These are phyloP conservation scores for Oligia strigilis DNA, from an alignment of 2,888 invertebrate genomes.

Conservation along the genomic window DNA sequence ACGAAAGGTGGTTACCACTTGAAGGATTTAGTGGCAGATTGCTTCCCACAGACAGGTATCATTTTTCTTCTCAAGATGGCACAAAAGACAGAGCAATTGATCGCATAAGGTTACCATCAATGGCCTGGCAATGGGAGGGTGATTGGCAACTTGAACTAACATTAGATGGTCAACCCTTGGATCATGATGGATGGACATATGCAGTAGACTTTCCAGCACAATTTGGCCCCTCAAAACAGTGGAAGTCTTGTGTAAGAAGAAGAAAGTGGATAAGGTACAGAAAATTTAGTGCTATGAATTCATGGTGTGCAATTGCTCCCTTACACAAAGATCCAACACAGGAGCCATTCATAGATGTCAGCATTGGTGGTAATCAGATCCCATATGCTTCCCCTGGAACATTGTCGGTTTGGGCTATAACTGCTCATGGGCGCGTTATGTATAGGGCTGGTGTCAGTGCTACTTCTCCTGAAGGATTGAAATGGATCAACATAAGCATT, in stretches of 20 bases:
- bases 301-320: conserved; percentile 97
- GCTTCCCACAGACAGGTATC: conserved; percentile 96
- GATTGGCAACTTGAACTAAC: conserved; percentile 97
- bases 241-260: conserved; percentile 97
- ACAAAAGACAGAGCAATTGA: conserved; percentile 94
- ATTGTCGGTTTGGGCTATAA: conserved; percentile 97
- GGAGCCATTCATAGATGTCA: conserved; percentile 98
- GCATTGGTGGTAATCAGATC: conserved; percentile 96
- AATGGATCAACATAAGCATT: conserved; percentile 95
- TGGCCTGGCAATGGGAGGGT: conserved; percentile 99
- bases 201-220: conserved; percentile 97
- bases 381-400: conserved; percentile 94
- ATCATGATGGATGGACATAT: conserved; percentile 98
- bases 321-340: conserved; percentile 97
- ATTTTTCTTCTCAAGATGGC: conserved; percentile 96
- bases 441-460: conserved; percentile 95
- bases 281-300: conserved; percentile 96
- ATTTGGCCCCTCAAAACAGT: conserved; percentile 94
- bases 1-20: conserved; percentile 98
- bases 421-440: conserved; percentile 97
- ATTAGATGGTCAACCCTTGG: conserved; percentile 96
- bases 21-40: conserved; percentile 96
- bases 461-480: conserved; percentile 96
- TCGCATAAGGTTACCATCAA: conserved; percentile 96
- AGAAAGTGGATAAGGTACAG: conserved; percentile 97